Base-by-base conservation (phyloP, 1,140 invertebrate species). In the Fopius arisanus region DNA sequence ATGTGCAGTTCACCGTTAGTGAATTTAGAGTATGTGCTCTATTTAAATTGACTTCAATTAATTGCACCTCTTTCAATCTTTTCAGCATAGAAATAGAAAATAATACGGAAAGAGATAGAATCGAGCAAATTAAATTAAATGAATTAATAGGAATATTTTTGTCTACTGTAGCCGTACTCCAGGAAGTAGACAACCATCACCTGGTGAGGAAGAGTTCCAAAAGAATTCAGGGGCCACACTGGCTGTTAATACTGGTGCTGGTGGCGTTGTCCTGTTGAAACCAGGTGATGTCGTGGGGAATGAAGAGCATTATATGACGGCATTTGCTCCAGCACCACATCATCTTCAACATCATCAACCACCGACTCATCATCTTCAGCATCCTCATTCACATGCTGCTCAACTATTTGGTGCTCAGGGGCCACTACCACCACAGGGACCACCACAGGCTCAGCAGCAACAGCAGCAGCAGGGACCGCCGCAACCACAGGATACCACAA, bases 121-220 rank as follows among this genome's bases (percentile, higher is more conserved):
- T 48, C 7, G 54, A 59, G 6, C 23, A 21, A 65, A 65, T 65
- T 65, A 65, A 65, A 65, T 31, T 5, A 65, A 65, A 31, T 19
- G 28, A 65, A 62, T 29, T 31, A 6, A 31, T 33, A 51, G 65
- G 33, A 19, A 70, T n/a, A 37, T 29, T 72, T 72, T 72, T 70
- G 74, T 62, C 26, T 54, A 78, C 90, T 91, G 10, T 86, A 95
- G 94, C 82, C 93, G 95, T 71, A 95, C 94, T 74, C 94, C 93
- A 4, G 94, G 95, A n/a, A 97, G 96, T 78, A 91, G 95, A 80
- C 96, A 97, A 83, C 95, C 95, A 21, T 96, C 96, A 7, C 96
- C 96, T 3, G 94, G 94, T 9, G 95, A 96, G 83, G 96, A 96
- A 79, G 94, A 95, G 75, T 87, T 92, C 48, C 91, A 90, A 69